Evolutionary conservation across 64 coral and sea anemone genomes (phyloP), one percentile per base, ranked within the genome.

Genomic region (Stichodactyla helianthus): DNA sequence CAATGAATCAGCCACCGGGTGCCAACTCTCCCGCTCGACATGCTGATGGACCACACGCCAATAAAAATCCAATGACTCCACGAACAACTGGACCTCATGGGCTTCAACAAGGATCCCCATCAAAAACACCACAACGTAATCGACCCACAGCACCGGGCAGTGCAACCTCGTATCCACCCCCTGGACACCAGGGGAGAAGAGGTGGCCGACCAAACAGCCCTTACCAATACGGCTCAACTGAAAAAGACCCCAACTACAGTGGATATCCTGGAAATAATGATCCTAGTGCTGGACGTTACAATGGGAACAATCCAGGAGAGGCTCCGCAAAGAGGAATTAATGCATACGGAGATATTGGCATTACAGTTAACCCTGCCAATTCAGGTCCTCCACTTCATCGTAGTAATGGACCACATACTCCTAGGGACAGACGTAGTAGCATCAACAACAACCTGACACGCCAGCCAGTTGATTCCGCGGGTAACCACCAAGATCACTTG

Each of bases 221-320:
- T 11, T 84, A 84, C 61, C 55, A 84, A 63, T 84, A 84, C 25
- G 83, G 83, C 10, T 17, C 20, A 17, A 84, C 83, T 16, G 83
- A 84, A 28, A 84, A 84, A 18, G 53, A 20, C 23, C 25, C 59
- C 68, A 74, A 74, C 2, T 44, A 44, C 35, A 44, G 35, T 44
- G 27, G 26, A 74, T 74, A 74, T 11, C n/a, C 22, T 11, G 68
- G n/a, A 10, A 74, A 23, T 27, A 26, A 27, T 19, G 68, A 74
- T 74, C 63, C 18, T 6, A 74, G 27, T 31, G 11, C 77, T 52
- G 31, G 11, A 79, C 78, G 50, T 31, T 53, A 81, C 52, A 51
- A 81, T 54, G 78, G 78, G 1, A 81, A 81, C 51, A 12, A 10
- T 27, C 23, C 68, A 28, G 68, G 68, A 74, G 78, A 54, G n/a